Evolutionary conservation across 1,140 invertebrate genomes (phyloP), one percentile per base, ranked within the genome.

Genomic region (Zophobas atratus): DNA sequence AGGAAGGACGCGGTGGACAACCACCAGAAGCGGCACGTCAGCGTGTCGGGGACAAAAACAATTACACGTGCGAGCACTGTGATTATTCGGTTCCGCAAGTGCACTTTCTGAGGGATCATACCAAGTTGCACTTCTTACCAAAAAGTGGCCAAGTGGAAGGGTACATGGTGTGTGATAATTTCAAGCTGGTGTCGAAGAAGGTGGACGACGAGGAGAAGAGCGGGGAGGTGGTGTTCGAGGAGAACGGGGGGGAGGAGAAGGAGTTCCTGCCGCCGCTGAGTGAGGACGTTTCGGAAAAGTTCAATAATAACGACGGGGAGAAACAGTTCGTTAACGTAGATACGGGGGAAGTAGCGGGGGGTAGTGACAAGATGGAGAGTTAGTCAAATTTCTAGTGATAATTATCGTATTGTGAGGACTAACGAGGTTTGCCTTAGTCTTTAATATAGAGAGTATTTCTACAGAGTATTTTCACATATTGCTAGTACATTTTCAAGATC

Each of bases 1-100:
- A 88, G 94, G 3, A 90, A 92, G 82, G 94, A 96, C 74, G 90
- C 91, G 1, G 88, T 96, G 38, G 91, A 92, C 48, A 92, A 92
- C 81, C 95, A 97, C 82, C 91, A 92, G 57, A 92, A 91, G 81
- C 90, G 94, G 49, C 95, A 96, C 82, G 90, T 90, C 73, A 87
- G 82, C 84, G 87, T 86, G 6, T 89, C 89, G 34, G 89, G 89
- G 55, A 89, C 88, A 89, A 89, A 70, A 89, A 89, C 73, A 86
- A 88, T 85, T 89, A 93, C 84, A 87, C 91, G 80, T 97, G 95
- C 86, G 91, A 92, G n/a, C 92, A 94, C 84, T 97, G 95, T 86
- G 93, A 96, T 87, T 95, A 95, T 85, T 92, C 92, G 33, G 94
- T 93, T 1, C 90, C 92, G 0, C 94, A 95, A 83, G 90, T 90